Percentiles rank a stretch among this genome's conserved stretches.
These are phyloP conservation scores for Dasysyrphus albostriatus DNA, from an alignment of 2,888 invertebrate species.

Conservation along the genomic window DNA sequence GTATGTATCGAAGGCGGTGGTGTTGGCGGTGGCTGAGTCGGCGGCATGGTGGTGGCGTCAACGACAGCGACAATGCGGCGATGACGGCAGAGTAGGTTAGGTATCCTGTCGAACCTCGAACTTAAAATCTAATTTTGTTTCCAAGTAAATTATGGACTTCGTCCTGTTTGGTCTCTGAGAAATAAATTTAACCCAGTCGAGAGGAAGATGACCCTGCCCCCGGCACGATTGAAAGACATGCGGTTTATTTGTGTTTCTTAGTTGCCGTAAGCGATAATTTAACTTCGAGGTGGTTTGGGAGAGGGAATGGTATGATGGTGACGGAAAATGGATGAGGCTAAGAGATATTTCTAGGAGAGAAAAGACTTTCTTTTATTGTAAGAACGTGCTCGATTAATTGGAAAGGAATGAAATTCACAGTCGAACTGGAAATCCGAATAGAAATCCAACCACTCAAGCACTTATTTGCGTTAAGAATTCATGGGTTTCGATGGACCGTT, in stretches of 20 bases:
- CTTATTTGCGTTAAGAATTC: conserved; percentile 45
- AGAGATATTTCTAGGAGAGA: background rate
- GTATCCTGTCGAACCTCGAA: conserved; percentile 51
- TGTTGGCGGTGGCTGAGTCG: background rate
- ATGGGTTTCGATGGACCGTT: conserved; percentile 47
- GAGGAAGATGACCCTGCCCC: background rate
- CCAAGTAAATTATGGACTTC: conserved; percentile 51
- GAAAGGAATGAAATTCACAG: conserved; percentile 34
- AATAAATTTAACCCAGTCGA: conserved; percentile 32
- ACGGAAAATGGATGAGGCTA: background rate
- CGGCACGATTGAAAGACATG: conserved; percentile 4
- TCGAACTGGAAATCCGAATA: conserved; percentile 20
- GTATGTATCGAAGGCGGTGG: conserved; percentile 2
- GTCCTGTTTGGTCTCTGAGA: conserved; percentile 27
- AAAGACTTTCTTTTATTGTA: background rate
- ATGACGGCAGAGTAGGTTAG: background rate
- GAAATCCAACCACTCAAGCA: conserved; percentile 31
- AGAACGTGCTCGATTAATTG: conserved; percentile 57
- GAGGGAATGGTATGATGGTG: background rate
- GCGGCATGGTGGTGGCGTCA: background rate
- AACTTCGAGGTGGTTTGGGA: conserved; percentile 1
- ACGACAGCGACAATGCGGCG: background rate
- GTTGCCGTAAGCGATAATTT: conserved; percentile 53
- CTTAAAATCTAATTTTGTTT: conserved; percentile 60
- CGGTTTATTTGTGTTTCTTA: conserved; percentile 38